These are phyloP conservation scores for Pachypanchax playfairii DNA, from an alignment of 2,113 vertebrate genomes.

Conservation along the genomic window DNA sequence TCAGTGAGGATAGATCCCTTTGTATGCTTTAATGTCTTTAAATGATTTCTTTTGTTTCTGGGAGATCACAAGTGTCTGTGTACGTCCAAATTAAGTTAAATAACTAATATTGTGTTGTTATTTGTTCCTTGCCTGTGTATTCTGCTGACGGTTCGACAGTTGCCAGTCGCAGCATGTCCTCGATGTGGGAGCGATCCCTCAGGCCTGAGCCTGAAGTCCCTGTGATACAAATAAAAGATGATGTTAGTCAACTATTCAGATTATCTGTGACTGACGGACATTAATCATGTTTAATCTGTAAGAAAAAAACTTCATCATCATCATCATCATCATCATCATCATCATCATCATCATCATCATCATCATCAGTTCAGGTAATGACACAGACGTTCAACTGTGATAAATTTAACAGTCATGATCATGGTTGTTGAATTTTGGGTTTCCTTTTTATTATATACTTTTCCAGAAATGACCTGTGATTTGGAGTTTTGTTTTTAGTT, in stretches of 20 bases:
- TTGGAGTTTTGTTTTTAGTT: no score
- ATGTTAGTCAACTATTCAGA: conserved; percentile 4
- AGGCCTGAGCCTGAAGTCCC: conserved; percentile 57
- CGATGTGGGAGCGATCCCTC: conserved; percentile 91
- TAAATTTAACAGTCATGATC: no score
- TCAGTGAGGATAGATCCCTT: neutral
- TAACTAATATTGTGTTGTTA: neutral
- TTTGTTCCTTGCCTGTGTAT: conserved; percentile 82
- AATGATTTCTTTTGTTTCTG: neutral
- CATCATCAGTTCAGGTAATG: no score
- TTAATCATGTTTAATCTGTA: neutral
- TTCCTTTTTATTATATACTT: no score
- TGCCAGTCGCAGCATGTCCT: conserved; percentile 85
- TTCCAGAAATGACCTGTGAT: no score
- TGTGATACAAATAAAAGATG: conserved; percentile 44
- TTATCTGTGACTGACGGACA: neutral
- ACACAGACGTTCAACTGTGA: no score
- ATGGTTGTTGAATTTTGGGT: no score
- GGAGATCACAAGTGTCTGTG: no score
- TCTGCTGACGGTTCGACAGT: conserved; percentile 84
- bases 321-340: no score
- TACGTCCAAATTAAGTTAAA: no score
- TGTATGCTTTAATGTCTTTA: neutral
- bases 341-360: no score
- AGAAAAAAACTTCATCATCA: no score